Evolutionary conservation across 2,113 vertebrate genomes (phyloP), one percentile per base, ranked within the genome.

Genomic region (Zeus faber): DNA sequence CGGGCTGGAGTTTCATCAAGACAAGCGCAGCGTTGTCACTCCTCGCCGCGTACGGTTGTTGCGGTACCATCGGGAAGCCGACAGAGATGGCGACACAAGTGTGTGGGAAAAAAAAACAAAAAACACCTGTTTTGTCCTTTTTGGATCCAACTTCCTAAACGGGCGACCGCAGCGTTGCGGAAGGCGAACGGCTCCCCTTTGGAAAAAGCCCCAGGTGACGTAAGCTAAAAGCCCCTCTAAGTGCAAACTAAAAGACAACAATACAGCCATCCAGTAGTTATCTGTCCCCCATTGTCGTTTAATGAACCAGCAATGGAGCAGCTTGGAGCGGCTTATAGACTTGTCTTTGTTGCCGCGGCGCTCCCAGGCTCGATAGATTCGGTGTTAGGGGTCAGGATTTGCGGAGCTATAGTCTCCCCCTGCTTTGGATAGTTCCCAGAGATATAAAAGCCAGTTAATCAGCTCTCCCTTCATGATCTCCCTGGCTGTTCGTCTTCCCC

Each of bases 271-370:
- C 54, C 74, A 77, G 47, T 37, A 71, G 57, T 74, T 83, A 80
- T 81, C 77, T 79, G 68, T 77, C 74, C 80, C 11, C 81, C 13
- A 76, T 89, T 89, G 88, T 89, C 37, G 58, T 78, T 88, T 89
- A 90, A 90, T 88, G 89, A 84, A 88, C 72, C 84, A 56, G 67
- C 64, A 85, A 74, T 86, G 70, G 69, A 81, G 58, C 67, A 67
- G 81, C 72, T 74, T 76, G 84, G 71, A 74, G 48, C 74, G 71
- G 84, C 79, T 83, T 82, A 87, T 72, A 88, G 79, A 87, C 81
- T 79, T 49, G 74, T 70, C 67, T 80, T 87, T 87, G 85, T 86
- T 64, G 58, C 33, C 26, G 48, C 21, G 62, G 59, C 62, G 51
- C 71, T 81, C 76, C 61, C 41, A 33, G 77, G 49, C 51, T 75